Base-by-base conservation (phyloP, 35 echinoderm and acorn worm genomes). In the Strongylocentrotus purpuratus region DNA sequence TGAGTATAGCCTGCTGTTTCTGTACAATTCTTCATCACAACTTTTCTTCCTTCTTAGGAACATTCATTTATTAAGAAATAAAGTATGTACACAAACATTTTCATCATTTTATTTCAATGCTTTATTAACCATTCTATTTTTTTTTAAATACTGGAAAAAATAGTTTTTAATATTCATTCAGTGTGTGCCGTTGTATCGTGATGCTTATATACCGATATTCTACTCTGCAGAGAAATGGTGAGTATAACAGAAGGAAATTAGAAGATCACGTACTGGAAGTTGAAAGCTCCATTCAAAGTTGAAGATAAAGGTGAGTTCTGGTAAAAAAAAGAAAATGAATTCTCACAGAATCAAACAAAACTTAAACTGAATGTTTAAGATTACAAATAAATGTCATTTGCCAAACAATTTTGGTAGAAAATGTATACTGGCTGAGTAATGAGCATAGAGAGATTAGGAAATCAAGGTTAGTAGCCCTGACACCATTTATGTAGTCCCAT, bases 71-170 rank as follows among this genome's bases (percentile, higher is more conserved):
- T n/a, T 28, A 6, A 78, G 65, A 78, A 78, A 28, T 28, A 25
- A 78, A 78, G 65, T 78, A 78, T 78, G 65, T 78, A 78, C 65
- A 78, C 65, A 78, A 28, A 70, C 18, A 70, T 70, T 70, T 70
- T 4, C 5, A 78, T 28, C 20, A 78, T n/a, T 78, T 78, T 17
- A 14, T 78, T n/a, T 55, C 50, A 55, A 15, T 13, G 10, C 50
- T 55, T 15, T 55, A 55, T 55, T 11, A 55, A 55, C 10, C 65
- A 78, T 78, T 28, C 28, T 78, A 2, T n/a, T 22, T 78, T 78
- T 28, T 5, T 5, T 22, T 7, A 78, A 78, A 78, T 78, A 78
- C 65, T 78, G 22, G 22, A 78, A 78, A 28, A 59, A 78, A 28
- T 28, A 78, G 28, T 22, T n/a, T n/a, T 28, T 22, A 28, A n/a